Conservation (phyloP, 2,797 vertebrate genomes). For the Sebastes matsubarae region DNA sequence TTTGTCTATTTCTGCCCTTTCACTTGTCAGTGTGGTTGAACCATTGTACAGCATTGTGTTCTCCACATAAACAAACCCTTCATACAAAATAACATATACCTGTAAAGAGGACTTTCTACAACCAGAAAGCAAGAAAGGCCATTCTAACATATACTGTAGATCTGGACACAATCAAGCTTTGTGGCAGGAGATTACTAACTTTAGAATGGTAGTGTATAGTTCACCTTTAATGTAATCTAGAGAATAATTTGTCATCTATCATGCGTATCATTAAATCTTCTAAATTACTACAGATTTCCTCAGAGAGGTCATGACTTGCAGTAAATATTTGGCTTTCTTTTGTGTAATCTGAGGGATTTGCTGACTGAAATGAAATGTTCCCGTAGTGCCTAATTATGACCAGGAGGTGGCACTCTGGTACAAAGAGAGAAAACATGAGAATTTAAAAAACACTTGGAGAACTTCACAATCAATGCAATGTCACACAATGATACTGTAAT, state of each 20-base stretch:
- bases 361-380: background rate
- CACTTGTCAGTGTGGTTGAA: no score
- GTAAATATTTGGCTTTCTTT: background rate
- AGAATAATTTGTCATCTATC: background rate
- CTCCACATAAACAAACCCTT: background rate
- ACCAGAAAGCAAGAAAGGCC: background rate
- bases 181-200: background rate
- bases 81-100: background rate
- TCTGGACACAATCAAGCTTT: background rate
- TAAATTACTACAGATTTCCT: background rate
- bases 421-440: background rate
- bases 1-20: background rate
- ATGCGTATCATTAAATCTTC: background rate
- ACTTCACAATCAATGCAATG: background rate
- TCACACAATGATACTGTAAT: background rate
- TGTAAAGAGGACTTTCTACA: background rate
- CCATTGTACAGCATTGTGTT: background rate
- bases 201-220: background rate
- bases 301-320: background rate
- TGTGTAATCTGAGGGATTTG: background rate
- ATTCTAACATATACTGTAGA: background rate
- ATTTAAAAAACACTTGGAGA: no score
- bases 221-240: background rate
- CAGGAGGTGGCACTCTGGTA: slow-evolving; percentile 46
- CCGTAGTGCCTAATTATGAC: background rate